Conservation (phyloP, 2,888 invertebrate genomes). For the Brenthis ino region DNA sequence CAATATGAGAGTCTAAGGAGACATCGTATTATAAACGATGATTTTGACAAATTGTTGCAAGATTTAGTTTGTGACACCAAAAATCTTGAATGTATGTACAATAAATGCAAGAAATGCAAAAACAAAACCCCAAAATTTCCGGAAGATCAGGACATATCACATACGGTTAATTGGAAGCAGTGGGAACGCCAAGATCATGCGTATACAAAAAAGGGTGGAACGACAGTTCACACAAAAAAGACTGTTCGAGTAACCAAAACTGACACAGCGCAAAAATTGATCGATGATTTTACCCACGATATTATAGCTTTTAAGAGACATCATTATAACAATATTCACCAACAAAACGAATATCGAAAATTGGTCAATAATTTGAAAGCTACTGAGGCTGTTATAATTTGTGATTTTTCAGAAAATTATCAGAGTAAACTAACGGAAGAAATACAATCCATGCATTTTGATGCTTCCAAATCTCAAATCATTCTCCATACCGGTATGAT, state of each 20-base stretch:
- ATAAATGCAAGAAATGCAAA: conserved; percentile 16
- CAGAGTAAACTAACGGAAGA: conserved; percentile 39
- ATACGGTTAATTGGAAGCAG: conserved; percentile 33
- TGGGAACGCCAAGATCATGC: conserved; percentile 38
- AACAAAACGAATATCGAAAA: conserved; percentile 39
- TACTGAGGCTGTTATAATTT: conserved; percentile 37
- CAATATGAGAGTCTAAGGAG: conserved; percentile 25
- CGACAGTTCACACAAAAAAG: conserved; percentile 27
- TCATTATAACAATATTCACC: conserved; percentile 38
- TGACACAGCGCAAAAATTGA: conserved; percentile 29
- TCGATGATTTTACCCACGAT: conserved; percentile 26
- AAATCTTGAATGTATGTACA: conserved; percentile 27
- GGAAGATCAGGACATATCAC: neutral
- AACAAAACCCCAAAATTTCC: neutral
- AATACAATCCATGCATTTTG: conserved; percentile 43
- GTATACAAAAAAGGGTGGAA: conserved; percentile 35
- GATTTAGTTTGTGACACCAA: conserved; percentile 17
- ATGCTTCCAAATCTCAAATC: conserved; percentile 41
- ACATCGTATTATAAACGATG: conserved; percentile 10
- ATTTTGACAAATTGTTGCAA: conserved; percentile 13
- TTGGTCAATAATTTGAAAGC: conserved; percentile 19
- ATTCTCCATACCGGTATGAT: conserved; percentile 42
- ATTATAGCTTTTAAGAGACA: conserved; percentile 40
- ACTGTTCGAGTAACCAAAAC: conserved; percentile 31
- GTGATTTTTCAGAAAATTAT: conserved; percentile 45